Evolutionary conservation across 2,888 invertebrate genomes (phyloP).

Genomic region (Uloborus plumipes): DNA sequence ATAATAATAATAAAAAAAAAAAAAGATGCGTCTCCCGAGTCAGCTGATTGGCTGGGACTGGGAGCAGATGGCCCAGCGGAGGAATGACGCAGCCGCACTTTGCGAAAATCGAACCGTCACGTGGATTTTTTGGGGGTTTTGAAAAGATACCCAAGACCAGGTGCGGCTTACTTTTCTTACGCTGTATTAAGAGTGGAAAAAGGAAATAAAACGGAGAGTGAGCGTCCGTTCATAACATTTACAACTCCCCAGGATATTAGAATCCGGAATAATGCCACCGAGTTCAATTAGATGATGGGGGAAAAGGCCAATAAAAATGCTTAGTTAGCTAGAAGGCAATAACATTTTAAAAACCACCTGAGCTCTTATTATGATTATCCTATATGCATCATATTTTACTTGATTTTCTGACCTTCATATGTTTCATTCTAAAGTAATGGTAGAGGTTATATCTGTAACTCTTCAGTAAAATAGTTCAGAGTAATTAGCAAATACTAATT

Average conservation of each 20-base stretch:
- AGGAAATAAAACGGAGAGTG: conserved; percentile 6
- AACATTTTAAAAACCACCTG: no score
- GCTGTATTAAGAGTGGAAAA: neutral
- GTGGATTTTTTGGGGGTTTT: conserved; percentile 29
- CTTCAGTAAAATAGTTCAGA: no score
- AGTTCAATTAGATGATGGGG: no score
- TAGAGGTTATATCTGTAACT: no score
- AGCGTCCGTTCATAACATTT: neutral
- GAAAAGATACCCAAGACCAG: conserved; percentile 41
- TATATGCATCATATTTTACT: no score
- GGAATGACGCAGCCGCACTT: conserved; percentile 46
- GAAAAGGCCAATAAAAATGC: no score
- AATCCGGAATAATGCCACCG: neutral
- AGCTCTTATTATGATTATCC: no score
- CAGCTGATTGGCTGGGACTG: conserved; percentile 43
- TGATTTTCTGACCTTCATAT: no score
- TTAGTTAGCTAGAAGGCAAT: no score
- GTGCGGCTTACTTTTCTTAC: conserved; percentile 27
- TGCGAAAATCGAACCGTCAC: conserved; percentile 30
- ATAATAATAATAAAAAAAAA: conserved; percentile 26
- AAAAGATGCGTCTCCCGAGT: conserved; percentile 24
- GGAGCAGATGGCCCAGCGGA: conserved; percentile 39
- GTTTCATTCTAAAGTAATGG: no score
- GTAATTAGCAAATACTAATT: no score
- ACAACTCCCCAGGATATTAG: conserved; percentile 2